Percentiles rank a stretch among this genome's conserved stretches.
Conservation (phyloP, 2,113 vertebrate species). For the Nycticryphes semicollaris region DNA sequence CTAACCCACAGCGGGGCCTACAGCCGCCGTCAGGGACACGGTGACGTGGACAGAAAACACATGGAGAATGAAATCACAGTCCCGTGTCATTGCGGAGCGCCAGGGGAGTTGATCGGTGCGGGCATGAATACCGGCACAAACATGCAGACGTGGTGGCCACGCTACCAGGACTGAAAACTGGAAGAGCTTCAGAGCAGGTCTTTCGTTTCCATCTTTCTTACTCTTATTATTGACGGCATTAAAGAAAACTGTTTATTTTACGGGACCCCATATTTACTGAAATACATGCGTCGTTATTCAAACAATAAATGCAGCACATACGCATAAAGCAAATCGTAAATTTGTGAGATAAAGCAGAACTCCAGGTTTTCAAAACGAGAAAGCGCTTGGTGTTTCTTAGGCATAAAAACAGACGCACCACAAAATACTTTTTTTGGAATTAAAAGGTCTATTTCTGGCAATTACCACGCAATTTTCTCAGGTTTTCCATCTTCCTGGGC, state of each 20-base stretch:
- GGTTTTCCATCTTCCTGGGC: not conserved
- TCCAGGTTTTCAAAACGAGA: not conserved
- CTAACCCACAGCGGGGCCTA: not conserved
- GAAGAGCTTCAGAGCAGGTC: not conserved
- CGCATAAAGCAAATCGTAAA: not conserved
- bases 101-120: not conserved
- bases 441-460: not conserved
- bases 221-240: not conserved
- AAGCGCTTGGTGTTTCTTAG: not conserved
- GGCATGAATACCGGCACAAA: not conserved
- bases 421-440: not conserved
- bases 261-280: not conserved
- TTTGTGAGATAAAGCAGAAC: not conserved
- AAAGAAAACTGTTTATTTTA: not conserved
- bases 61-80: not conserved
- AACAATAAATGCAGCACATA: not conserved
- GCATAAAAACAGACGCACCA: not conserved
- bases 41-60: not conserved
- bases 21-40: not conserved
- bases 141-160: too few species aligned
- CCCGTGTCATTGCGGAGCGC: not conserved
- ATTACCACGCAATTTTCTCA: not conserved
- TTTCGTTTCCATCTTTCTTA: not conserved
- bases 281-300: not conserved
- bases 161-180: fast-evolving